Evolutionary conservation across 2,888 invertebrate genomes (phyloP).

Genomic region (Morinoia aosen): DNA sequence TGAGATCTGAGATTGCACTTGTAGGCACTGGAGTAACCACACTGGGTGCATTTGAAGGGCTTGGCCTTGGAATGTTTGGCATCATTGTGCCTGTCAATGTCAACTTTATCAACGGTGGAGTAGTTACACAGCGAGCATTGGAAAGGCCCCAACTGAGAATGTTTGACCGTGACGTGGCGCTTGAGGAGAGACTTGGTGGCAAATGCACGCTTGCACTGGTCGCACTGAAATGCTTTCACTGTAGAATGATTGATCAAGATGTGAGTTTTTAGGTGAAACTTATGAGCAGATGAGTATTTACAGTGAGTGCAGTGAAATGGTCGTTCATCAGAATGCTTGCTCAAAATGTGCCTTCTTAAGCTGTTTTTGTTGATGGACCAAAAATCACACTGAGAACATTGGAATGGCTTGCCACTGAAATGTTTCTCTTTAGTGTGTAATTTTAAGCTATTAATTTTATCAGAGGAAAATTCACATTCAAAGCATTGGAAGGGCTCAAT

Average conservation of each 20-base stretch:
- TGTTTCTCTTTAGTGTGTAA: not conserved
- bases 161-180: not conserved
- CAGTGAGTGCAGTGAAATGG: not conserved
- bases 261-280: not conserved
- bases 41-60: not conserved
- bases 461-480: not conserved
- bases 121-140: not conserved
- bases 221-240: not conserved
- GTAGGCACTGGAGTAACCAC: not conserved
- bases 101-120: not conserved
- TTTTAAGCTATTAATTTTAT: not conserved
- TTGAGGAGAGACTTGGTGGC: not conserved
- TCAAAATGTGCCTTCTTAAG: not conserved
- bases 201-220: not conserved
- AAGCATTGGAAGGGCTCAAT: slow-evolving; percentile 13
- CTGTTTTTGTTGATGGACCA: not conserved
- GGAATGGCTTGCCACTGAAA: not conserved
- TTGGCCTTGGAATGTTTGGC: not conserved
- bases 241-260: not conserved
- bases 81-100: not conserved
- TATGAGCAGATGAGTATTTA: not conserved
- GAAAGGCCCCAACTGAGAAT: not conserved
- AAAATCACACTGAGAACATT: not conserved
- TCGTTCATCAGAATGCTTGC: not conserved
- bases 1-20: not conserved